Conservation (phyloP, 2,888 invertebrate species). For the Melanophora roralis region DNA sequence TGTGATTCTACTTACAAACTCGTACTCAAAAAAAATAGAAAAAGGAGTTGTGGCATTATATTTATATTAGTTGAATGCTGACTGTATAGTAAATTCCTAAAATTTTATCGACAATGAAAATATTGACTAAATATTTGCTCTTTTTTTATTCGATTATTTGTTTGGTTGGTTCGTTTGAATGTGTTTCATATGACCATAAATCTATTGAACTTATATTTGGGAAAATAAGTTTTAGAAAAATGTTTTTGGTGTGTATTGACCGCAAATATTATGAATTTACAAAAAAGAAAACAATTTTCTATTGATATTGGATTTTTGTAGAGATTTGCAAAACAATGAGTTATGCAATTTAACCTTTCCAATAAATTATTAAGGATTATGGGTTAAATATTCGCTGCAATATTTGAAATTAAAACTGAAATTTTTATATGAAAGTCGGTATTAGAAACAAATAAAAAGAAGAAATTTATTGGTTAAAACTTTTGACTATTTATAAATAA, state of each 20-base stretch:
- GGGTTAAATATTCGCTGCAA: background rate
- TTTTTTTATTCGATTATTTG: slow-evolving; percentile 8
- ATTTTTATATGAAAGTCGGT: too few species aligned
- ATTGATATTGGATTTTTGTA: background rate
- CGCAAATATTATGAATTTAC: slow-evolving; percentile 46
- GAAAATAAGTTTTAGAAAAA: slow-evolving; percentile 49
- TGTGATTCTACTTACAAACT: too few species aligned
- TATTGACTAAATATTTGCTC: slow-evolving; percentile 17
- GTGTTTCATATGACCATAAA: slow-evolving; percentile 40
- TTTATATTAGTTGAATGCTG: slow-evolving; percentile 45
- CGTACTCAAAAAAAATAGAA: too few species aligned
- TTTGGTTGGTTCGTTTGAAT: background rate
- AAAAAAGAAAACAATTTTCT: background rate
- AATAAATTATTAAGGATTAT: background rate
- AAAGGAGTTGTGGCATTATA: background rate
- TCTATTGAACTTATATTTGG: slow-evolving; percentile 53
- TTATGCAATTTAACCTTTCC: background rate
- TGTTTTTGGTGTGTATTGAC: slow-evolving; percentile 43
- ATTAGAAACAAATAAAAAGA: too few species aligned
- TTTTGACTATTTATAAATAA: too few species aligned
- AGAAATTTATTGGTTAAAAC: too few species aligned
- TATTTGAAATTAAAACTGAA: slow-evolving; percentile 19
- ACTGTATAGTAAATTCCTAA: slow-evolving; percentile 56
- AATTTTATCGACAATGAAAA: slow-evolving; percentile 54
- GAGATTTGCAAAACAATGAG: background rate